These are phyloP conservation scores for Triplophysa tibetana DNA, from an alignment of 2,113 vertebrate species.

Conservation along the genomic window DNA sequence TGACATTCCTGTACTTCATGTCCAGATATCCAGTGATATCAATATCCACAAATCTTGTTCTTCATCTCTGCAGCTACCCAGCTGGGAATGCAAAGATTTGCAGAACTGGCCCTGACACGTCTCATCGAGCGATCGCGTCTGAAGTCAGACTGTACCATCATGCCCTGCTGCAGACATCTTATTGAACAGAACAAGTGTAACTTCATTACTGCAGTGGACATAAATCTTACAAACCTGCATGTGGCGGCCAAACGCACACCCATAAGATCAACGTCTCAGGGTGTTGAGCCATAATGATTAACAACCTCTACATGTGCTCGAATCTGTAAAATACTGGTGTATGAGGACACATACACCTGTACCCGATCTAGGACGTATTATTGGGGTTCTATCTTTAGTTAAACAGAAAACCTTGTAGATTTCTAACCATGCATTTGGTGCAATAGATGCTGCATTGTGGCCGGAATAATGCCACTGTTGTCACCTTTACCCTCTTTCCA, in stretches of 20 bases:
- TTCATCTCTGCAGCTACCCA: background rate
- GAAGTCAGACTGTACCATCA: background rate
- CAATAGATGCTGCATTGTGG: conserved; percentile 2
- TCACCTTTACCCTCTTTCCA: conserved; percentile 24
- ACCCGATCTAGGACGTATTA: background rate
- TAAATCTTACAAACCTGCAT: conserved; percentile 22
- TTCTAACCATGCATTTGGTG: background rate
- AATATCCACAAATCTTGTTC: background rate
- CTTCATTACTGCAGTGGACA: conserved; percentile 45
- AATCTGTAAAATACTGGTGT: background rate
- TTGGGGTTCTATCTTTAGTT: too few relatives aligned
- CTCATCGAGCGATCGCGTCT: background rate
- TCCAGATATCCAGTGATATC: too few relatives aligned
- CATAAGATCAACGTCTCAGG: conserved; percentile 2
- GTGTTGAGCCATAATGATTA: background rate
- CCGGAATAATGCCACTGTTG: background rate
- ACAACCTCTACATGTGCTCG: background rate
- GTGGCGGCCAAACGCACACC: background rate
- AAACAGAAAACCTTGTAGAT: background rate
- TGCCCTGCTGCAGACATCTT: background rate
- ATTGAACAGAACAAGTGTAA: conserved; percentile 3
- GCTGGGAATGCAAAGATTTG: too few relatives aligned
- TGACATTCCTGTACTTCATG: background rate
- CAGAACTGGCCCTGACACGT: background rate
- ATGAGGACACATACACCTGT: background rate